Evolutionary conservation across 2,113 vertebrate species (phyloP).

Genomic region (Thinocorus orbignyianus): DNA sequence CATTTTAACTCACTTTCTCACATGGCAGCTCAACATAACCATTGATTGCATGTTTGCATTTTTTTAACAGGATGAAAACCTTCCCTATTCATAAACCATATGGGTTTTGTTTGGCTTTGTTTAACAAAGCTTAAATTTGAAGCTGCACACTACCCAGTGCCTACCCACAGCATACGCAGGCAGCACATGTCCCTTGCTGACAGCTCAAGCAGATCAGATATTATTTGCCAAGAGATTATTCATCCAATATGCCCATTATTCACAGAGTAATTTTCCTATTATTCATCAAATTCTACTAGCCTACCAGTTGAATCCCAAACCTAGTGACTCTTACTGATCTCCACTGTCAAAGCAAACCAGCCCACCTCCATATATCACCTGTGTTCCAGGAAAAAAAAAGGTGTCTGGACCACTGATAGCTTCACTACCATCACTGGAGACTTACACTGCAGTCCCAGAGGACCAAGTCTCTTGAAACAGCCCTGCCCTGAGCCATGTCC

Average conservation of each 20-base stretch:
- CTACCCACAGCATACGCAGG: not conserved
- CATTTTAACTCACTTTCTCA: not conserved
- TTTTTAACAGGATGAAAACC: constrained; percentile 4
- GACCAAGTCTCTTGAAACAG: not conserved
- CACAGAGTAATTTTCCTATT: not conserved
- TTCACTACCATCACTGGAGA: not conserved
- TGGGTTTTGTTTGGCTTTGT: constrained; percentile 46
- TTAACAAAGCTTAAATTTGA: constrained; percentile 32
- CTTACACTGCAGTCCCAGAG: not conserved
- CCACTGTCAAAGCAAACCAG: not conserved
- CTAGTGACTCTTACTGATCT: not conserved
- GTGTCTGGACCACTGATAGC: not conserved
- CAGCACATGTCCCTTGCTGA: not conserved
- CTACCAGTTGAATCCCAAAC: not conserved
- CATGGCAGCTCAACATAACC: not conserved
- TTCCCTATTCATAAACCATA: constrained; percentile 11
- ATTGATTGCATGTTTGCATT: not conserved
- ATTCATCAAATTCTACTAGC: not conserved
- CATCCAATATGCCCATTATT: constrained; percentile 1
- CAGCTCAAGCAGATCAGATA: constrained; percentile 18
- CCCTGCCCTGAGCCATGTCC: fast-evolving
- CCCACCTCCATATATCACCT: not conserved
- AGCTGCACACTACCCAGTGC: constrained; percentile 30
- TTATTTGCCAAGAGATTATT: constrained; percentile 53
- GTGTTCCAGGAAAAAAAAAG: not conserved